Evolutionary conservation across 2,888 invertebrate genomes (phyloP), one percentile per base, ranked within the genome.

Genomic region (Psylliodes chrysocephalus): DNA sequence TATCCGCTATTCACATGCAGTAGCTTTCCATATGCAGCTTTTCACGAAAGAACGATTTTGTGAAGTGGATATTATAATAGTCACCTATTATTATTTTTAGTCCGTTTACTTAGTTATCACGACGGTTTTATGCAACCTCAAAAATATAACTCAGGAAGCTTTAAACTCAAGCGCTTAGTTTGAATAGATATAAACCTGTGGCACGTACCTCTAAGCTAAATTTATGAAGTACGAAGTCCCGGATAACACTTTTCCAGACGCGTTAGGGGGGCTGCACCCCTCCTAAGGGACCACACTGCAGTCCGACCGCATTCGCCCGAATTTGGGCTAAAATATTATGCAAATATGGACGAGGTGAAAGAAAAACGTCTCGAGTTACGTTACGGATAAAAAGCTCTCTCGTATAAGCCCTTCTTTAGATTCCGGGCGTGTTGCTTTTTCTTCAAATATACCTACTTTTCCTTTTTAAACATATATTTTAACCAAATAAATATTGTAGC

Each of bases 301-400:
- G 49, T 57, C 46, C 47, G 60, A 59, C 59, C 60, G 61, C 64
- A 57, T 59, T 46, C 62, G 35, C 59, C 61, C 54, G 66, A 66
- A 68, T 68, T 67, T 67, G 66, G n/a, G 56, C 64, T 67, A 59
- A 62, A 70, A 67, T 68, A 60, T 63, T 71, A 69, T 70, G 69
- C 68, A 70, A 71, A 70, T 66, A 62, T 57, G 38, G 54, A 54
- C 62, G 63, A 67, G 68, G 63, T 63, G 38, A 60, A 55, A 67
- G 67, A 69, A 70, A 69, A 71, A 69, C 63, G 59, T 63, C 60
- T 66, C 30, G 38, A 42, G 61, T 60, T 66, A 56, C 63, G 60
- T 59, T 66, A 55, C 66, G 22, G 25, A 52, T 63, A 56, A 63
- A n/a, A 61, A 66, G 63, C 60, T 40, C 46, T 46, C 49, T 57